Evolutionary conservation across 2,888 invertebrate genomes (phyloP).

Genomic region (Fragum whitleyi): DNA sequence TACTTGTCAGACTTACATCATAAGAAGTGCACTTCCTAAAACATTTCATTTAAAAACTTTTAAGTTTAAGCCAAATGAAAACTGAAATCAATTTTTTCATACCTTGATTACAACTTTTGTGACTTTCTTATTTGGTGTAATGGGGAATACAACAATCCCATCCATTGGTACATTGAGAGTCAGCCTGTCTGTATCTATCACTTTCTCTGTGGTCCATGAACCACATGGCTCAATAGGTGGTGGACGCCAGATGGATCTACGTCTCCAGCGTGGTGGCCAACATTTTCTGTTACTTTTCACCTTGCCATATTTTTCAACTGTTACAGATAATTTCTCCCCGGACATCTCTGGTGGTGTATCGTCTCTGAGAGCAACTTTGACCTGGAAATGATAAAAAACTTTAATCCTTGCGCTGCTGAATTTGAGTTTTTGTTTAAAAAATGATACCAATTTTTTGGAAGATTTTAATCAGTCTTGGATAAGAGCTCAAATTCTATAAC

Average conservation of each 20-base stretch:
- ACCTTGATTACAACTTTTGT: slow-evolving; percentile 33
- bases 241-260: not conserved
- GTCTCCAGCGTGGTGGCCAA: not conserved
- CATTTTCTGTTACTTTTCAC: not conserved
- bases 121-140: slow-evolving; percentile 14
- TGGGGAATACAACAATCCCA: slow-evolving; percentile 35
- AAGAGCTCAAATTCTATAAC: no score
- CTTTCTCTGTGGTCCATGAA: slow-evolving; percentile 2
- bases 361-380: slow-evolving; percentile 71
- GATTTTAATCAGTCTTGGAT: no score
- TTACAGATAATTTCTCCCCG: slow-evolving; percentile 48
- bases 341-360: slow-evolving; percentile 59
- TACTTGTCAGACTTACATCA: no score
- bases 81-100: no score
- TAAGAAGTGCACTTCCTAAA: no score
- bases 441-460: no score
- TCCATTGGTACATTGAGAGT: slow-evolving; percentile 32
- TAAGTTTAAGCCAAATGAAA: no score
- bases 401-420: not conserved
- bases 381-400: slow-evolving; percentile 45
- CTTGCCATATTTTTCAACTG: slow-evolving; percentile 51
- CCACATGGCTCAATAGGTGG: not conserved
- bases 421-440: no score
- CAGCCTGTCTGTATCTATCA: not conserved
- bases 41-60: no score